Base-by-base conservation (phyloP, 2,113 vertebrate genomes). In the Silurus asotus region DNA sequence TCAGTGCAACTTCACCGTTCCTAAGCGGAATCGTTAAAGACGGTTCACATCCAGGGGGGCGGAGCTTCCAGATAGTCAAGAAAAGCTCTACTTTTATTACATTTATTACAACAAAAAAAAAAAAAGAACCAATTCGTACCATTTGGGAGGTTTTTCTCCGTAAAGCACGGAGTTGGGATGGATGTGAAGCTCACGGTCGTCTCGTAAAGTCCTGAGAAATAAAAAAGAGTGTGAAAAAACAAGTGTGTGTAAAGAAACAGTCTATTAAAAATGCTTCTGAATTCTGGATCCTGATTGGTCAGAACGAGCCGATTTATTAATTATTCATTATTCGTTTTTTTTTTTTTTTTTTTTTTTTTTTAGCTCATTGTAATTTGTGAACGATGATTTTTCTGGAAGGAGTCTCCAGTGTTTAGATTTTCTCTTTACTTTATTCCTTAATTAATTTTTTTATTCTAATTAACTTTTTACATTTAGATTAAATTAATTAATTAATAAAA, bases 141-240 rank as follows among this genome's bases (percentile, higher is more conserved):
- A 99, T 92, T 98, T 97, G 49, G 98, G 97, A 6, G 98, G 97
- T 88, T 98, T 99, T 93, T 99, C 98, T 11, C 95, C 96, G 6
- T 96, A 99, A 37, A 99, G 90, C 83, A 99, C 97, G 0, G 98
- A 99, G 8, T 95, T 97, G 0, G 98, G 98, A 88, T 99, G 98
- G 89, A 99, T 99, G 78, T 97, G 95, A 20, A 99, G 96, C 77
- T 99, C 98, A 0, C 98, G 96, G 65, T 99, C 98, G 4, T 99
- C 98, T 83, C 97, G 95, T 92, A 99, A 96, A 45, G 98, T 99
- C 95, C 97, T 99, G 89, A 20, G 25, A 2, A 3, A 37, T 37
- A 2, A 37, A 37, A 37, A 37, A 37, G 2, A 37, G 37, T 37
- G 37, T 37, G 37, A 2, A 37, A 37, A 37, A 37, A 37, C 37